Conservation (phyloP, 2,888 invertebrate genomes). For the Drosophila greeni region DNA sequence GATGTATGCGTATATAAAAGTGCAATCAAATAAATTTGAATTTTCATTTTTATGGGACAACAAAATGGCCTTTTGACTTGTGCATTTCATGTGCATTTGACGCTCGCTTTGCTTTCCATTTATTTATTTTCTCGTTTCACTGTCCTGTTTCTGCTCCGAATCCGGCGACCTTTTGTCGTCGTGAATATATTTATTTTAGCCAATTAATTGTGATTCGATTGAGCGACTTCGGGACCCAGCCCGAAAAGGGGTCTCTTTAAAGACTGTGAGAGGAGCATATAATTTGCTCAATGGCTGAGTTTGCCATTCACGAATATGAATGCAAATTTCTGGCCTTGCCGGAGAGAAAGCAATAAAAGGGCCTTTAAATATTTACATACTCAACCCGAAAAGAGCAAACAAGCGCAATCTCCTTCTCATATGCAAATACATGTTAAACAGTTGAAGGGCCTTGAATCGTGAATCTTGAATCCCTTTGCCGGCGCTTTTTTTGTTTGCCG, state of each 20-base stretch:
- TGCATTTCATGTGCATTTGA: constrained; percentile 46
- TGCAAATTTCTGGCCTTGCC: constrained; percentile 32
- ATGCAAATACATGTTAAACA: constrained; percentile 70
- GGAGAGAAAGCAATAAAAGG: constrained; percentile 60
- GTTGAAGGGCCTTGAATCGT: constrained; percentile 30
- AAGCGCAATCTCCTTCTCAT: constrained; percentile 50
- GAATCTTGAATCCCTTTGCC: constrained; percentile 26
- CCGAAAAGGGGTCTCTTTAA: constrained; percentile 23
- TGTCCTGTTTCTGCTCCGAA: not conserved
- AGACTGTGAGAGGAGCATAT: constrained; percentile 14
- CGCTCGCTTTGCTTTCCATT: constrained; percentile 30
- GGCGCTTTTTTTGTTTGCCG: constrained; percentile 40
- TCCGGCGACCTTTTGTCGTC: constrained; percentile 19
- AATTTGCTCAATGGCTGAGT: constrained; percentile 22
- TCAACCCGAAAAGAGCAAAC: constrained; percentile 66
- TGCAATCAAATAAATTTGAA: constrained; percentile 49
- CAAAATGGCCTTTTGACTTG: constrained; percentile 54
- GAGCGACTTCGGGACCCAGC: constrained; percentile 18
- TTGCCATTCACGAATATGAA: constrained; percentile 39
- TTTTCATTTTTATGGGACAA: constrained; percentile 54
- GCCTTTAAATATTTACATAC: constrained; percentile 63
- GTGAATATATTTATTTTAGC: constrained; percentile 36
- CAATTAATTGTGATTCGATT: constrained; percentile 39
- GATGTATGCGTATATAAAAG: constrained; percentile 31
- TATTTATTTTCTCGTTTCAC: constrained; percentile 27